Evolutionary conservation across 1,140 invertebrate genomes (phyloP).

Genomic region (Pachyrhynchus sulphureomaculatus): DNA sequence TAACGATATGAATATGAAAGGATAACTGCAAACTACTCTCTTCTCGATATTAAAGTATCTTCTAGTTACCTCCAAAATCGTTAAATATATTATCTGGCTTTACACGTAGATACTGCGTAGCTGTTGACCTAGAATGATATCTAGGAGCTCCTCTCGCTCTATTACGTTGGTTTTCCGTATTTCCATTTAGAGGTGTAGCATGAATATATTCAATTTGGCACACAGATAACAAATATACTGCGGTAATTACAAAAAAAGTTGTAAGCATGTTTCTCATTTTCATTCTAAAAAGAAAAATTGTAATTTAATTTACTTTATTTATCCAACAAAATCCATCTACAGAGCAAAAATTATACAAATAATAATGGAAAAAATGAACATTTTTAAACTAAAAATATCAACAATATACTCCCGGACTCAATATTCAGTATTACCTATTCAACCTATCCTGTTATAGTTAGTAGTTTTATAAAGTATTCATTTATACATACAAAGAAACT

Average conservation of each 20-base stretch:
- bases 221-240: neutral
- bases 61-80: conserved; percentile 27
- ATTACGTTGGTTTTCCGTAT: neutral
- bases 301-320: neutral
- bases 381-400: too few relatives aligned
- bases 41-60: too few relatives aligned
- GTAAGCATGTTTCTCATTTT: conserved; percentile 20
- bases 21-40: too few relatives aligned
- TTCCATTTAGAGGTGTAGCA: neutral
- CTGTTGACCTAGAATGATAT: neutral
- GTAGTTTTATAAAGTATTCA: too few relatives aligned
- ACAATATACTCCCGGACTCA: too few relatives aligned
- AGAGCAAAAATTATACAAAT: too few relatives aligned
- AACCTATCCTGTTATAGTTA: too few relatives aligned
- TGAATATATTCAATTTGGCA: neutral
- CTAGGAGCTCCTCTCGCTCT: conserved; percentile 12
- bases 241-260: conserved; percentile 9
- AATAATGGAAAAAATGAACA: too few relatives aligned
- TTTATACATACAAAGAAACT: too few relatives aligned
- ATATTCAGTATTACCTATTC: too few relatives aligned
- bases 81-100: conserved; percentile 23
- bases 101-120: conserved; percentile 14
- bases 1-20: too few relatives aligned
- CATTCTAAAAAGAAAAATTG: conserved; percentile 4
- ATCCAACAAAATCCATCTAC: too few relatives aligned